A percentile compares a stretch with the other conserved stretches of the same genome.
Evolutionary conservation across 2,888 invertebrate species (phyloP).

Genomic region (Ectropis crepuscularia): DNA sequence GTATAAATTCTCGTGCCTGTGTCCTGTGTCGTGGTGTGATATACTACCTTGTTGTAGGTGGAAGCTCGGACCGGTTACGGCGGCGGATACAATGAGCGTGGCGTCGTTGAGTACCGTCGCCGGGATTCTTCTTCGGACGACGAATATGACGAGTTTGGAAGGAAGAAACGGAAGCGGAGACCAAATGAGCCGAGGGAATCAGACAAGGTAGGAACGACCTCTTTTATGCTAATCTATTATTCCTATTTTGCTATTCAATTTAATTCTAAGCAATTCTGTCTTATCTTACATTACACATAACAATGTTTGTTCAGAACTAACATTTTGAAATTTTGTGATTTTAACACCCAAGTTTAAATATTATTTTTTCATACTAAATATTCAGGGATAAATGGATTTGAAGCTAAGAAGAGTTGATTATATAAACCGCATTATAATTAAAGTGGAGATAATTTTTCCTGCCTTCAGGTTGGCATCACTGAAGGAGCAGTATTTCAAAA

Average conservation of each 20-base stretch:
- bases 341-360: conserved; percentile 44
- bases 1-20: conserved; percentile 5
- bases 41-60: conserved; percentile 61
- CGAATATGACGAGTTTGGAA: conserved; percentile 97
- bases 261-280: not conserved
- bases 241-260: conserved; percentile 1
- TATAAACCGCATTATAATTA: conserved; percentile 80
- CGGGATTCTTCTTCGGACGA: conserved; percentile 94
- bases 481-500: conserved; percentile 81
- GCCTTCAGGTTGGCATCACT: conserved; percentile 85
- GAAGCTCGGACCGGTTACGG: conserved; percentile 93
- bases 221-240: not conserved
- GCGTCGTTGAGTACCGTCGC: conserved; percentile 97
- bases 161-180: conserved; percentile 82
- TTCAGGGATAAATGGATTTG: conserved; percentile 76
- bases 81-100: conserved; percentile 97
- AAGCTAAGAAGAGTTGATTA: conserved; percentile 80
- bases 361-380: conserved; percentile 57
- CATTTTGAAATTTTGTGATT: conserved; percentile 25
- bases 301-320: conserved; percentile 18
- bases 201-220: conserved; percentile 63
- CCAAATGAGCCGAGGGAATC: conserved; percentile 19
- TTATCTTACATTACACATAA: conserved; percentile 4
- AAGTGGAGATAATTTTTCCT: conserved; percentile 85
- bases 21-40: conserved; percentile 8